Evolutionary conservation across 2,113 vertebrate species (phyloP).

Genomic region (mouse (Mus musculus)): DNA sequence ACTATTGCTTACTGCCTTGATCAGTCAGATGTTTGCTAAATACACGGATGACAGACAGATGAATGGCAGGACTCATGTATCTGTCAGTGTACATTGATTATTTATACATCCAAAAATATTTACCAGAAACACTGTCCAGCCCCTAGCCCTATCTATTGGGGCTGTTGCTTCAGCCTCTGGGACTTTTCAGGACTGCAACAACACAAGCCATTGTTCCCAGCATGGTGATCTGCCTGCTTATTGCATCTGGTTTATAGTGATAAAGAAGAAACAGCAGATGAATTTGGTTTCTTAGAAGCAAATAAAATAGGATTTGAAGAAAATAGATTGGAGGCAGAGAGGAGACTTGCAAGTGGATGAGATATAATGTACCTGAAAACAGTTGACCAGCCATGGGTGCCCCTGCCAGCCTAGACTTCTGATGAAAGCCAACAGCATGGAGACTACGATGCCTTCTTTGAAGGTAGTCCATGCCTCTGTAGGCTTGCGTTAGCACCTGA

Average conservation of each 20-base stretch:
- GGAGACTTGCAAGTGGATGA: neutral
- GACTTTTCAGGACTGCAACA: neutral
- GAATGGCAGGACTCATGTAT: neutral
- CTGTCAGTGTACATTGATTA: neutral
- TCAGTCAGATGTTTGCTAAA: neutral
- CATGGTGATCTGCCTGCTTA: neutral
- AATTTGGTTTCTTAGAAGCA: neutral
- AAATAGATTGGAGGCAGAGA: neutral
- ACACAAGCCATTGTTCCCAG: neutral
- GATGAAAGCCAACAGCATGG: neutral
- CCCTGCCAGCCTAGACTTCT: neutral
- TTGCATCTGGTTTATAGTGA: neutral
- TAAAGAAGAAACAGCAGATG: neutral
- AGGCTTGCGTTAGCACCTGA: neutral
- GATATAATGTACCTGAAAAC: neutral
- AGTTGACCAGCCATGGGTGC: neutral
- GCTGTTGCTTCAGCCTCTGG: neutral
- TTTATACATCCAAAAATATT: neutral
- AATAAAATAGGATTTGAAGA: neutral
- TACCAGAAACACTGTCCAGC: neutral
- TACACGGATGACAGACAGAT: neutral
- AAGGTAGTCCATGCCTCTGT: neutral
- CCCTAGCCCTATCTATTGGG: neutral
- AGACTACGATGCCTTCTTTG: neutral
- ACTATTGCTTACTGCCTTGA: neutral